Conservation (phyloP, 2,888 invertebrate genomes). For the Eupithecia abbreviata region DNA sequence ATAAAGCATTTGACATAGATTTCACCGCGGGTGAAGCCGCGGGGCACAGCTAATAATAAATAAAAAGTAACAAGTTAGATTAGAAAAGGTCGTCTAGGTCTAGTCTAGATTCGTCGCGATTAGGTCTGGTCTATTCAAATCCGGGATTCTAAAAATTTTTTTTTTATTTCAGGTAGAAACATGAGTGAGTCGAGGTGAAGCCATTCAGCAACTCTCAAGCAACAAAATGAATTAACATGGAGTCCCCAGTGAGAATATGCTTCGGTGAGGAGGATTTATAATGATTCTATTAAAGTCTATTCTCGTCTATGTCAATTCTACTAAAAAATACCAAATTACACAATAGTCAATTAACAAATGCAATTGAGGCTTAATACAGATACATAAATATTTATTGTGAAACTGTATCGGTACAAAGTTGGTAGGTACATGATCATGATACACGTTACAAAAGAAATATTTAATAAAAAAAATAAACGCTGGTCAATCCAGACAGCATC, state of each 20-base stretch:
- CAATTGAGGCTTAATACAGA: too few species aligned
- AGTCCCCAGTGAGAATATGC: constrained; percentile 83
- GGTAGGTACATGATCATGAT: neutral
- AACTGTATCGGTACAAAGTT: neutral
- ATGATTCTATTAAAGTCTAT: neutral
- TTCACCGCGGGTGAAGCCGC: too few species aligned
- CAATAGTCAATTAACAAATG: too few species aligned
- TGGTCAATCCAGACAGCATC: too few species aligned
- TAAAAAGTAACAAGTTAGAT: too few species aligned
- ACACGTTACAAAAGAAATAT: neutral
- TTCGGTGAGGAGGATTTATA: constrained; percentile 60
- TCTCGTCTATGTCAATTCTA: neutral
- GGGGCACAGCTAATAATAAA: too few species aligned
- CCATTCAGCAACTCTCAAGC: constrained; percentile 47
- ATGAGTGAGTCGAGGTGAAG: constrained; percentile 57
- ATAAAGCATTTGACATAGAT: too few species aligned
- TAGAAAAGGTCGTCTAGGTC: too few species aligned
- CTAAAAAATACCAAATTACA: too few species aligned
- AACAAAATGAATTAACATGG: constrained; percentile 76
- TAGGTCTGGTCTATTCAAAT: too few species aligned
- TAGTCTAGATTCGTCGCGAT: too few species aligned
- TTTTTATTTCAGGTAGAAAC: constrained; percentile 56
- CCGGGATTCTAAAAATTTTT: constrained; percentile 7
- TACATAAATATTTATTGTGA: neutral
- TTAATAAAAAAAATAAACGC: too few species aligned